These are phyloP conservation scores for Camponotus vicinus DNA, from an alignment of 1,140 invertebrate species.

Conservation along the genomic window DNA sequence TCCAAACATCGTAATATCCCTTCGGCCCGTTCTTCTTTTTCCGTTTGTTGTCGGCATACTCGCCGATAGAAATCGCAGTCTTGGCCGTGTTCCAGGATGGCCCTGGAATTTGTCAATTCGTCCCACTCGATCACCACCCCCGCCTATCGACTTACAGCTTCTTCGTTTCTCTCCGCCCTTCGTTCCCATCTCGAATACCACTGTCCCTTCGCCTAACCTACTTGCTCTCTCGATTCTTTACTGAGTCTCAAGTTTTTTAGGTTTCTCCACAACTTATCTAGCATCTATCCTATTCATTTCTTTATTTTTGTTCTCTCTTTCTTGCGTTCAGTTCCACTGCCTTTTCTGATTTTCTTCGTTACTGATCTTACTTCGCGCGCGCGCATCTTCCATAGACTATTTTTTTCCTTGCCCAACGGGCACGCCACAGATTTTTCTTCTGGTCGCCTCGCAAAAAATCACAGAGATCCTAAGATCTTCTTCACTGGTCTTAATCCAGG, in stretches of 20 bases:
- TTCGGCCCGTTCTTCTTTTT: slow-evolving; percentile 41
- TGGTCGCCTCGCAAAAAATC: slow-evolving; percentile 59
- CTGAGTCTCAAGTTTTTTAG: slow-evolving; percentile 24
- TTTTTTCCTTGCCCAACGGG: background rate
- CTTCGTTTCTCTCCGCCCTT: slow-evolving; percentile 59
- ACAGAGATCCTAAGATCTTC: slow-evolving; percentile 72
- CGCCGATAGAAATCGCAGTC: slow-evolving; percentile 71
- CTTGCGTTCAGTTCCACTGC: slow-evolving; percentile 57
- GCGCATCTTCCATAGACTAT: slow-evolving; percentile 3
- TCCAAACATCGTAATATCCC: slow-evolving; percentile 44
- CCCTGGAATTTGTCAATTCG: slow-evolving; percentile 81
- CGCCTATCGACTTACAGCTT: slow-evolving; percentile 35
- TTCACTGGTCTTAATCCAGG: slow-evolving; percentile 80
- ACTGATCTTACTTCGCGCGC: background rate
- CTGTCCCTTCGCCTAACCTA: slow-evolving; percentile 21
- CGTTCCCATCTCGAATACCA: slow-evolving; percentile 9
- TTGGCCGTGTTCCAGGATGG: slow-evolving; percentile 77
- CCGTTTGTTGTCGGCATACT: slow-evolving; percentile 23
- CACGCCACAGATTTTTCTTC: slow-evolving; percentile 61
- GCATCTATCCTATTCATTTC: slow-evolving; percentile 46
- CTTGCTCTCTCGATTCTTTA: slow-evolving; percentile 43
- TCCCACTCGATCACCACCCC: slow-evolving; percentile 45
- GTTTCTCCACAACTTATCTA: slow-evolving; percentile 20
- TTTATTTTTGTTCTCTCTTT: slow-evolving; percentile 50
- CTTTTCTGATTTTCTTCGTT: slow-evolving; percentile 30